phyloP scores from a whole-genome alignment of 2,113 vertebrate species.

The Paraplagusia blochii region DNA sequence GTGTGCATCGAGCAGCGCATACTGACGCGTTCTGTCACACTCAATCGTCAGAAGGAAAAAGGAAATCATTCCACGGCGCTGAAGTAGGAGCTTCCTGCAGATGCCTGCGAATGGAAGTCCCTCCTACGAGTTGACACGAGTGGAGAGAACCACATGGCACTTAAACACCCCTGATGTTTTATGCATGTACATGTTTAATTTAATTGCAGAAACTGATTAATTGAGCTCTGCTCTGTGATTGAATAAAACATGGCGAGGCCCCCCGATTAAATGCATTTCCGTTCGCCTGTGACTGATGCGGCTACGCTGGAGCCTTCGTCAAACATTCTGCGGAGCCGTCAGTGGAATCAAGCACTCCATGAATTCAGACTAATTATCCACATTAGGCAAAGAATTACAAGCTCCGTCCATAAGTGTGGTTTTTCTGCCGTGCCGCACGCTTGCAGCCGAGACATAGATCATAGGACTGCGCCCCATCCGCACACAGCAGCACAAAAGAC shows the following conservation, averaged over 20 bases:
- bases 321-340: conserved; percentile 72
- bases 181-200: conserved; percentile 79
- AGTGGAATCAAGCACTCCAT: conserved; percentile 66
- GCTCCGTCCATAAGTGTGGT: conserved; percentile 55
- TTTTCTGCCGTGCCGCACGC: conserved; percentile 43
- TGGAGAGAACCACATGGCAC: conserved; percentile 16
- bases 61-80: conserved; percentile 17
- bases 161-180: conserved; percentile 71
- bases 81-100: conserved; percentile 12
- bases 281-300: conserved; percentile 76
- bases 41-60: conserved; percentile 4
- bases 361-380: conserved; percentile 77
- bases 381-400: conserved; percentile 68
- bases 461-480: conserved; percentile 30
- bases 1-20: conserved; percentile 32
- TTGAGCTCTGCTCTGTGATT: conserved; percentile 75
- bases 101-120: conserved; percentile 17
- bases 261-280: conserved; percentile 75
- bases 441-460: conserved; percentile 60
- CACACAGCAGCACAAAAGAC: conserved; percentile 38
- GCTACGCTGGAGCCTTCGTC: conserved; percentile 67
- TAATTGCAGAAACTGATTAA: conserved; percentile 81
- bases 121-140: conserved; percentile 18
- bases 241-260: conserved; percentile 80
- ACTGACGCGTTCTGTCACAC: conserved; percentile 32